phyloP scores from a whole-genome alignment of 2,888 invertebrate genomes.

The Protonemura montana region DNA sequence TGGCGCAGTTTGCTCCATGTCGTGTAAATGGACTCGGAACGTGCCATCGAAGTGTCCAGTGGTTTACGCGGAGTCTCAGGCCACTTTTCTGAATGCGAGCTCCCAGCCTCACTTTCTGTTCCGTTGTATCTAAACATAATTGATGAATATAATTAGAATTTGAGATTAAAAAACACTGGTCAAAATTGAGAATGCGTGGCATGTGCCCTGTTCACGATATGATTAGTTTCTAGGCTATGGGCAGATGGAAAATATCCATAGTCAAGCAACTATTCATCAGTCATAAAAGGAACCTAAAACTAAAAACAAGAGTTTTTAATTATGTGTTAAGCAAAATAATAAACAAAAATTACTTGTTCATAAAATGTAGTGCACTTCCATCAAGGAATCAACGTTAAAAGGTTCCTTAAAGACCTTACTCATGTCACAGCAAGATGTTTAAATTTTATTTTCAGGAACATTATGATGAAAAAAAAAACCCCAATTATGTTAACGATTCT shows the following conservation, averaged over 20 bases:
- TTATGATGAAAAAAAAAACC: too few species aligned
- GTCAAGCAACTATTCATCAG: not conserved
- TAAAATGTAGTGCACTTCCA: too few species aligned
- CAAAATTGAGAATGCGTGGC: not conserved
- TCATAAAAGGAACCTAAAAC: not conserved
- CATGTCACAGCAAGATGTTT: too few species aligned
- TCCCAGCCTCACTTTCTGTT: conserved; percentile 8
- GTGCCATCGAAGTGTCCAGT: conserved; percentile 75
- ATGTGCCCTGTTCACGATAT: not conserved
- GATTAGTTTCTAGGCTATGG: not conserved
- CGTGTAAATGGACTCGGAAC: conserved; percentile 87
- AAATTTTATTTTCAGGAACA: too few species aligned
- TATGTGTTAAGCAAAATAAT: too few species aligned
- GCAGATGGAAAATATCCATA: not conserved
- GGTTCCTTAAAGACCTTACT: too few species aligned
- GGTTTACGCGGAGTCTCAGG: conserved; percentile 14
- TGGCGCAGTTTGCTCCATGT: conserved; percentile 88
- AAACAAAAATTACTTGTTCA: too few species aligned
- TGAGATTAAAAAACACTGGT: not conserved
- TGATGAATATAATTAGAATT: not conserved
- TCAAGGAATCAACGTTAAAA: too few species aligned
- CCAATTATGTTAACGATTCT: too few species aligned
- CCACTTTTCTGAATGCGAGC: conserved; percentile 28
- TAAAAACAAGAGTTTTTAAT: not conserved
- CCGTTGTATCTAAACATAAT: not conserved